Percentiles rank a stretch among this genome's conserved stretches.
Evolutionary conservation across 2,797 vertebrate species (phyloP).

Genomic region (Threskiornis aethiopicus): DNA sequence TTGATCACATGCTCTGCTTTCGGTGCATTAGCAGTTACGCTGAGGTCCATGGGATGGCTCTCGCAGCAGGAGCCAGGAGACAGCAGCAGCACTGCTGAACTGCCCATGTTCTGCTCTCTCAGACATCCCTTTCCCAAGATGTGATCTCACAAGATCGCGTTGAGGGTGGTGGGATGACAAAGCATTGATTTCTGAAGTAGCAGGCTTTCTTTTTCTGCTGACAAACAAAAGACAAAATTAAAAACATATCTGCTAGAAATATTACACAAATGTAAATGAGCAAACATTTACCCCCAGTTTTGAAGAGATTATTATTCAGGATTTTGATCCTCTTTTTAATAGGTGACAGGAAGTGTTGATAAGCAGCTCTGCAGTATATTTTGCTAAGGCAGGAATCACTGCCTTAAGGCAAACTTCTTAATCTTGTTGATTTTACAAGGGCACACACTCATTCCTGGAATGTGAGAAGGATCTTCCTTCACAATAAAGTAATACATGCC

Average conservation of each 20-base stretch:
- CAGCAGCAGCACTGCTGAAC: background rate
- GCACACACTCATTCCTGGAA: background rate
- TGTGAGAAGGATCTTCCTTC: background rate
- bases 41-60: background rate
- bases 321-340: background rate
- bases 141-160: background rate
- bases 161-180: background rate
- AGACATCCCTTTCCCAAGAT: background rate
- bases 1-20: background rate
- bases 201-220: background rate
- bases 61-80: background rate
- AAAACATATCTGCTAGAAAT: background rate
- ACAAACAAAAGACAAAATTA: background rate
- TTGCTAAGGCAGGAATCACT: background rate
- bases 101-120: background rate
- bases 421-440: constrained; percentile 27
- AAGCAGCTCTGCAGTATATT: background rate
- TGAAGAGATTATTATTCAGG: background rate
- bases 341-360: background rate
- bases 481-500: background rate
- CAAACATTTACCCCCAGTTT: background rate
- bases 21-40: accelerated
- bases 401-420: background rate
- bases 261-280: background rate
- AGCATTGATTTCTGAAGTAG: background rate